Conservation (phyloP, 1,140 invertebrate species). For the Drosophila oshimai region DNA sequence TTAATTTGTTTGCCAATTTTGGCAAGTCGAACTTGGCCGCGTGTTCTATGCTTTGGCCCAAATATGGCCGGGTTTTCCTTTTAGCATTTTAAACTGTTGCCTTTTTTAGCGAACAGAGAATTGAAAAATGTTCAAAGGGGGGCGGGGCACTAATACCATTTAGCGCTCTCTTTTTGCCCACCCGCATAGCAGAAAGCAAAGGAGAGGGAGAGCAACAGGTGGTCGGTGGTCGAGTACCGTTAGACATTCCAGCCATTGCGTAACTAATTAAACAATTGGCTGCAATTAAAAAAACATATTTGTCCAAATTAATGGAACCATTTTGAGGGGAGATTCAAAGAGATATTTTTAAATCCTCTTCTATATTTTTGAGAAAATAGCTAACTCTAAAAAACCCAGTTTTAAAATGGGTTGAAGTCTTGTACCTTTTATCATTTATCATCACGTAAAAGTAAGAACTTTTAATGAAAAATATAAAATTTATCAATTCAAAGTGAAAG, state of each 20-base stretch:
- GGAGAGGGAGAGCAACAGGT: slow-evolving; percentile 53
- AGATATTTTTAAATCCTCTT: too few species aligned
- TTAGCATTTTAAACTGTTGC: slow-evolving; percentile 46
- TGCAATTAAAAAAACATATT: slow-evolving; percentile 61
- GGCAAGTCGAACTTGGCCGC: slow-evolving; percentile 30
- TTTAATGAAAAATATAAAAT: not conserved
- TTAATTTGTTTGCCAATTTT: slow-evolving; percentile 53
- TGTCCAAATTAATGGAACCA: slow-evolving; percentile 55
- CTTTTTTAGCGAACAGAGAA: slow-evolving; percentile 23
- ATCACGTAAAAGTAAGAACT: too few species aligned
- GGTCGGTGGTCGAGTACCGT: slow-evolving; percentile 57
- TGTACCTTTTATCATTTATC: too few species aligned
- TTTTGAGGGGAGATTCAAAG: not conserved
- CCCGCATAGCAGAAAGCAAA: not conserved
- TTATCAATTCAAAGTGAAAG: slow-evolving; percentile 20
- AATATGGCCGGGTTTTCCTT: slow-evolving; percentile 52
- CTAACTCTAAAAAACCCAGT: too few species aligned
- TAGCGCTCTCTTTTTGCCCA: slow-evolving; percentile 32
- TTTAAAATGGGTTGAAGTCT: too few species aligned
- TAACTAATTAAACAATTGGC: slow-evolving; percentile 78
- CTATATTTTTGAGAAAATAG: not conserved
- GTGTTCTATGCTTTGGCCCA: slow-evolving; percentile 47
- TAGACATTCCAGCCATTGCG: slow-evolving; percentile 59
- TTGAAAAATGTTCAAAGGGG: not conserved
- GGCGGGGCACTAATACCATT: slow-evolving; percentile 10